Evolutionary conservation across 1,140 invertebrate species (phyloP).

Genomic region (Pachypeltis micranthus): DNA sequence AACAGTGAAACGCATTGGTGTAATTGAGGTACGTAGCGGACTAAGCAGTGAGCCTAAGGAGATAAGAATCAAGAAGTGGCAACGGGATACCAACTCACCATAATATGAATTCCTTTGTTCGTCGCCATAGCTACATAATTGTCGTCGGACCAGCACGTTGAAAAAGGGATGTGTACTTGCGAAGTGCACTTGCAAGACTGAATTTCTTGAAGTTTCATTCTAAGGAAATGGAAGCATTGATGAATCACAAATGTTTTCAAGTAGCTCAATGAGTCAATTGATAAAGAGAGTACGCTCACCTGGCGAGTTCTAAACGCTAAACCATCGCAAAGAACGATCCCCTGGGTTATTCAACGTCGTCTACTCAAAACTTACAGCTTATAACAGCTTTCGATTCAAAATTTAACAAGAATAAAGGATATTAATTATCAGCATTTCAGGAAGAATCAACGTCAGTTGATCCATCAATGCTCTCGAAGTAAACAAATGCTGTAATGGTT

Average conservation of each 20-base stretch:
- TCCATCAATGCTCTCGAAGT: too few relatives aligned
- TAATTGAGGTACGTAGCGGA: background rate
- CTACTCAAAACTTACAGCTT: too few relatives aligned
- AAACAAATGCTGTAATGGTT: too few relatives aligned
- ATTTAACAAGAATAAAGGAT: too few relatives aligned
- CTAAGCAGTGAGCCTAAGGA: background rate
- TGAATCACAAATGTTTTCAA: background rate
- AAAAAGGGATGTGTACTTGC: slow-evolving; percentile 22
- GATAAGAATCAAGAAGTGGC: background rate
- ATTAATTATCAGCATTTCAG: too few relatives aligned
- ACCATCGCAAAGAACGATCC: too few relatives aligned
- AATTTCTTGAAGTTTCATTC: slow-evolving; percentile 25
- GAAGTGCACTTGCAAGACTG: slow-evolving; percentile 17
- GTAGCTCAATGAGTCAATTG: too few relatives aligned
- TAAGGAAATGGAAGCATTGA: background rate
- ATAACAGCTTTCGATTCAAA: too few relatives aligned
- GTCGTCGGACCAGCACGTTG: slow-evolving; percentile 25
- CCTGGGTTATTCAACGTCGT: too few relatives aligned
- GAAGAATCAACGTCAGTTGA: too few relatives aligned
- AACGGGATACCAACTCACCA: slow-evolving; percentile 24
- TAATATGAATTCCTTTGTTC: slow-evolving; percentile 24
- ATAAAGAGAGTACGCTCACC: too few relatives aligned
- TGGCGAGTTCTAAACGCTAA: too few relatives aligned
- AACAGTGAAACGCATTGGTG: background rate
- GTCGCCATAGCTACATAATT: slow-evolving; percentile 24